Conservation (phyloP, 2,113 vertebrate genomes). For the Limanda limanda region DNA sequence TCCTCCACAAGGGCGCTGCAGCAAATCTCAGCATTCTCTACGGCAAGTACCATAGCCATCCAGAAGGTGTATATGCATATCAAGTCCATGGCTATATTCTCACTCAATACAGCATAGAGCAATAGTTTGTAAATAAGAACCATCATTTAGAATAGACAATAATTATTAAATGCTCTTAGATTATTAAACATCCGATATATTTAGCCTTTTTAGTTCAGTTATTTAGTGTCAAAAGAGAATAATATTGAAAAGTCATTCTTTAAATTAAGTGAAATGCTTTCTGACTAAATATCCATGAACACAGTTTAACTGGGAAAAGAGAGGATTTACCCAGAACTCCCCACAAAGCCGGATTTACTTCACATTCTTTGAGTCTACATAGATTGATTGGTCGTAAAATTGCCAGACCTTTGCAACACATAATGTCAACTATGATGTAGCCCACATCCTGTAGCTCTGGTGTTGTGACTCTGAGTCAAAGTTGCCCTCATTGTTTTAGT, state of each 20-base stretch:
- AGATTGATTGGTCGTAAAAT: background rate
- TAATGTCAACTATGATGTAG: no score
- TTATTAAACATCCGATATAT: background rate
- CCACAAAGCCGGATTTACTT: background rate
- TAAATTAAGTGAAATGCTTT: no score
- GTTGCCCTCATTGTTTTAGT: no score
- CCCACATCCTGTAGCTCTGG: no score
- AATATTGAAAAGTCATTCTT: no score
- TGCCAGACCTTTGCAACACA: background rate
- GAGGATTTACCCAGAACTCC: no score
- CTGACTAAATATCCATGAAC: no score
- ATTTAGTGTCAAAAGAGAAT: no score
- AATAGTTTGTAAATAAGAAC: background rate
- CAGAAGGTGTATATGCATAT: constrained; percentile 18
- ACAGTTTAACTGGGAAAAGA: no score
- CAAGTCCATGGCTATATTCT: constrained; percentile 9
- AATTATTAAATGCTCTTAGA: background rate
- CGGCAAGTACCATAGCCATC: background rate
- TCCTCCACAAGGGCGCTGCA: background rate
- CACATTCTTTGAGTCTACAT: no score
- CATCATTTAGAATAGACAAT: background rate
- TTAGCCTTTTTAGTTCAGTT: background rate
- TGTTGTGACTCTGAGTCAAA: no score
- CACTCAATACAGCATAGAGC: constrained; percentile 1
- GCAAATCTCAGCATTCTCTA: constrained; percentile 22